Evolutionary conservation across 2,888 invertebrate genomes (phyloP).

Genomic region (Volucella inflata): DNA sequence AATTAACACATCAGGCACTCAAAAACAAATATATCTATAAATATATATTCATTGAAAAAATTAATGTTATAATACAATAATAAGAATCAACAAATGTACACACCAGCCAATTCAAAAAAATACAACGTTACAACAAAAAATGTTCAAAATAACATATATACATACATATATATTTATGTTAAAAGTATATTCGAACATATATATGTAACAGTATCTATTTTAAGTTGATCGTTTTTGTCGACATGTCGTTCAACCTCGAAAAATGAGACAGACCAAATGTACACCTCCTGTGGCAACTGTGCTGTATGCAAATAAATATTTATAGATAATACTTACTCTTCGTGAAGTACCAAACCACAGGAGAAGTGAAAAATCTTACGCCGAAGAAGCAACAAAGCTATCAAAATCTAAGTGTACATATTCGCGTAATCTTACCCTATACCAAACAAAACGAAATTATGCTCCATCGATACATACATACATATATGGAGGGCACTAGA

Average conservation of each 20-base stretch:
- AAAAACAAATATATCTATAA: neutral
- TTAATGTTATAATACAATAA: too few species aligned
- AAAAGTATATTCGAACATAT: slow-evolving; percentile 44
- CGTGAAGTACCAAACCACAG: neutral
- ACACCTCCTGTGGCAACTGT: neutral
- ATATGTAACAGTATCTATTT: slow-evolving; percentile 67
- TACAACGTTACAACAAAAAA: neutral
- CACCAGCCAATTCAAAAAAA: neutral
- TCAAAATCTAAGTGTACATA: neutral
- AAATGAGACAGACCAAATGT: slow-evolving; percentile 37
- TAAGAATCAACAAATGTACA: slow-evolving; percentile 1
- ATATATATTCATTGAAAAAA: neutral
- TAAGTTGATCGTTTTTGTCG: slow-evolving; percentile 39
- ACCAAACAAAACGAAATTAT: slow-evolving; percentile 32
- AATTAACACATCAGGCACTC: slow-evolving; percentile 1
- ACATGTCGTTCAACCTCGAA: slow-evolving; percentile 58
- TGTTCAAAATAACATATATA: slow-evolving; percentile 12
- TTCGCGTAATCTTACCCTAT: neutral
- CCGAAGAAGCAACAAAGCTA: neutral
- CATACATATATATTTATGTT: slow-evolving; percentile 58
- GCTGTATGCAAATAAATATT: slow-evolving; percentile 34
- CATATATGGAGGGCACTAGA: slow-evolving; percentile 45
- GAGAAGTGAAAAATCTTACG: slow-evolving; percentile 10
- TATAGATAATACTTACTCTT: slow-evolving; percentile 19
- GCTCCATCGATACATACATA: neutral